Conservation (phyloP, 2,888 invertebrate genomes). For the Eupsilia transversa region DNA sequence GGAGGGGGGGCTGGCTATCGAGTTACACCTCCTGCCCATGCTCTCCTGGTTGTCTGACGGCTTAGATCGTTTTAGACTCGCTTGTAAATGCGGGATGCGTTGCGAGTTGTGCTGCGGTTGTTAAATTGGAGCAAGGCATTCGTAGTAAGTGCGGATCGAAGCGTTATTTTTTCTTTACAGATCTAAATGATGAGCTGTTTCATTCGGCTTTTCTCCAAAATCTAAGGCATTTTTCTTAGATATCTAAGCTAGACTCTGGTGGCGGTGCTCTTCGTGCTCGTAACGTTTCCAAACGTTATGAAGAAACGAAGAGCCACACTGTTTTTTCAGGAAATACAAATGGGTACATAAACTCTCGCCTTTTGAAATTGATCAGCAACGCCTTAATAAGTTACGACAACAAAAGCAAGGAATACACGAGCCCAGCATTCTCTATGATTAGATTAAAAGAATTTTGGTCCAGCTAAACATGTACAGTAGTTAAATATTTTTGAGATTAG, state of each 20-base stretch:
- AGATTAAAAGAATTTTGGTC: no score
- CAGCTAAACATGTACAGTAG: no score
- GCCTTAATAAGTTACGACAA: no score
- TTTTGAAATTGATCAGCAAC: no score
- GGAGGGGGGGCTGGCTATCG: constrained; percentile 70
- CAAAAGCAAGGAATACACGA: no score
- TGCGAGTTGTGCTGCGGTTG: constrained; percentile 6
- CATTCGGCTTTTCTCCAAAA: background rate
- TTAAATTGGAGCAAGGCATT: background rate
- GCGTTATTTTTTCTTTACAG: background rate
- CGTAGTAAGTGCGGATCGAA: background rate
- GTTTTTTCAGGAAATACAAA: background rate
- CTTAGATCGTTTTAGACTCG: constrained; percentile 75
- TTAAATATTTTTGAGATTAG: no score
- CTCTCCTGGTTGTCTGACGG: constrained; percentile 78
- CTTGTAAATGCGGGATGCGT: constrained; percentile 47
- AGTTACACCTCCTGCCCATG: constrained; percentile 77
- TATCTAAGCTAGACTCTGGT: background rate
- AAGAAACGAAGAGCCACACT: no score
- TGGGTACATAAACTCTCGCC: no score
- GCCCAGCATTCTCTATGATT: no score
- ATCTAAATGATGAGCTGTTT: background rate
- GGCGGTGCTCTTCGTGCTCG: background rate
- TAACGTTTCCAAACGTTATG: background rate
- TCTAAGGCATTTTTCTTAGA: background rate